phyloP scores from a whole-genome alignment of 2,113 vertebrate species.

The Herpetotheres cachinnans region DNA sequence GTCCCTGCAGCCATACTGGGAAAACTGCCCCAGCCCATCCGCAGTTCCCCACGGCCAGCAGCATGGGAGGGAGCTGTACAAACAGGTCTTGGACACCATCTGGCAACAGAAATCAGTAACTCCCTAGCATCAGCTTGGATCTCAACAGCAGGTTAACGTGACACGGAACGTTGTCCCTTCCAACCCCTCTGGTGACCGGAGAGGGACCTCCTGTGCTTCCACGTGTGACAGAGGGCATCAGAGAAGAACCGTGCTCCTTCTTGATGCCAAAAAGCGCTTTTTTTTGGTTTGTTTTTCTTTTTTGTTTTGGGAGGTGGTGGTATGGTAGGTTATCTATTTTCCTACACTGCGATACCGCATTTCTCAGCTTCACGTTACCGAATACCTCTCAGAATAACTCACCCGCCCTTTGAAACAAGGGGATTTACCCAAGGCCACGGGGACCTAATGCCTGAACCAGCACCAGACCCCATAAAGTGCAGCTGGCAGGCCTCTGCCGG shows the following conservation, averaged over 20 bases:
- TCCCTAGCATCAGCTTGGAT: background rate
- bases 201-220: background rate
- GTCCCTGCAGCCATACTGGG: constrained; percentile 75
- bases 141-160: background rate
- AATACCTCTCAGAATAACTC: background rate
- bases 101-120: background rate
- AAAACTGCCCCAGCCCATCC: constrained; percentile 66
- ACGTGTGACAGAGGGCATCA: background rate
- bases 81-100: constrained; percentile 14
- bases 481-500: accelerated
- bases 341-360: too few relatives aligned
- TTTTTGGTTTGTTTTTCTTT: background rate
- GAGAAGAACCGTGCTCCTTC: background rate
- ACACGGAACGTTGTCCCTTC: background rate
- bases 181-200: background rate
- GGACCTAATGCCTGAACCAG: background rate
- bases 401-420: background rate
- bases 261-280: background rate
- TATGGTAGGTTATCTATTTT: background rate
- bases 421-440: background rate
- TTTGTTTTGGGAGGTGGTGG: too few relatives aligned
- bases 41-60: constrained; percentile 71
- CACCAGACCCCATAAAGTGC: background rate
- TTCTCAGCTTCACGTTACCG: background rate
- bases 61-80: constrained; percentile 47